These are phyloP conservation scores for Lepeophtheirus nordmannii DNA, from an alignment of 2,888 invertebrate species.

Conservation along the genomic window DNA sequence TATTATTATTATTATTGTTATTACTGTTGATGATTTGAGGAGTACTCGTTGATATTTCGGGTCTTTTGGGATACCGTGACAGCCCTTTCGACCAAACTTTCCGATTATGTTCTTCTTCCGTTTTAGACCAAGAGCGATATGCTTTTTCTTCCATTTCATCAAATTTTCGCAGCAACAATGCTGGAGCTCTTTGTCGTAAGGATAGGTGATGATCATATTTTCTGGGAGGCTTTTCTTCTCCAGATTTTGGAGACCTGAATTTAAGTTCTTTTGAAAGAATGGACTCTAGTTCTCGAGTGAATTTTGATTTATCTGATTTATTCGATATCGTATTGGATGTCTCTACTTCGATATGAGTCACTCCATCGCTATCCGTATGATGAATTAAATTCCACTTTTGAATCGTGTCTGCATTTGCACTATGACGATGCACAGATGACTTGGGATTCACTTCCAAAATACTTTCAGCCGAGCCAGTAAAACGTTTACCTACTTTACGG, in stretches of 20 bases:
- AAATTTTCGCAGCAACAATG: slow-evolving; percentile 9
- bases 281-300: slow-evolving; percentile 13
- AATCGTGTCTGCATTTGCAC: not conserved
- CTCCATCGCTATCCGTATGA: slow-evolving; percentile 39
- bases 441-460: too few relatives aligned
- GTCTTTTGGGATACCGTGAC: slow-evolving; percentile 6
- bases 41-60: slow-evolving; percentile 26
- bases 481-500: not conserved
- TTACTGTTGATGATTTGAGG: not conserved
- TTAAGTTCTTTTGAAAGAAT: slow-evolving; percentile 15
- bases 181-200: slow-evolving; percentile 15
- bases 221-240: not conserved
- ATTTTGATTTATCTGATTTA: slow-evolving; percentile 11
- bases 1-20: not conserved
- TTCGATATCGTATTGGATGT: not conserved
- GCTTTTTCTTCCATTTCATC: slow-evolving; percentile 21
- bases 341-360: slow-evolving; percentile 39
- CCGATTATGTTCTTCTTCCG: slow-evolving; percentile 18
- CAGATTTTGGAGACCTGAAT: not conserved
- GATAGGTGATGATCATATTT: not conserved
- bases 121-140: slow-evolving; percentile 7
- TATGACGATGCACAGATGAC: not conserved
- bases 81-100: slow-evolving; percentile 10
- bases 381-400: slow-evolving; percentile 37
- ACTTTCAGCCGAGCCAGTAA: too few relatives aligned